A percentile compares a stretch with the other conserved stretches of the same genome.
Evolutionary conservation across 2,888 invertebrate species (phyloP).

Genomic region (Drosophila neutralis): DNA sequence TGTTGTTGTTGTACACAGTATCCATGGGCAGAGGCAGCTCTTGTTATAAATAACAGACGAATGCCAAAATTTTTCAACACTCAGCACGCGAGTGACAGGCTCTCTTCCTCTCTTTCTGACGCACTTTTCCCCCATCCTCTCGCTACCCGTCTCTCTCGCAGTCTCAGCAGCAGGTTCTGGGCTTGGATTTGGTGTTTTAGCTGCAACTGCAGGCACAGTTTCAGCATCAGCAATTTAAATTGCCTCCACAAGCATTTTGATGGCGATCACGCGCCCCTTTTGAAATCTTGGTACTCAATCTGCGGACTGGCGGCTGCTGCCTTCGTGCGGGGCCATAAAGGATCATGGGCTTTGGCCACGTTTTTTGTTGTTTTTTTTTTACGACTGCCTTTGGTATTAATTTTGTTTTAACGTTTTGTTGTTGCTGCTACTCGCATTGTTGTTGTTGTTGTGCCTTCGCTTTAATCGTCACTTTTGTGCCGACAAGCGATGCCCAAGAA

Average conservation of each 20-base stretch:
- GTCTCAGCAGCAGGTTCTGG: conserved; percentile 43
- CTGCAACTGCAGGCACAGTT: conserved; percentile 18
- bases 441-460: conserved; percentile 41
- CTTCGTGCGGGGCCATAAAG: conserved; percentile 69
- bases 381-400: conserved; percentile 72
- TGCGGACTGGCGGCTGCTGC: conserved; percentile 39
- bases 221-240: conserved; percentile 78
- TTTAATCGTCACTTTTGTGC: conserved; percentile 79
- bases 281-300: conserved; percentile 70
- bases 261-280: conserved; percentile 81
- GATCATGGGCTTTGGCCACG: conserved; percentile 57
- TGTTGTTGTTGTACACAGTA: conserved; percentile 22
- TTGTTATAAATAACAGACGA: conserved; percentile 67
- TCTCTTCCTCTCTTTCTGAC: not conserved
- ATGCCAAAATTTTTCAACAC: conserved; percentile 75
- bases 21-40: conserved; percentile 44
- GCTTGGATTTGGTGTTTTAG: conserved; percentile 26
- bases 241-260: conserved; percentile 82
- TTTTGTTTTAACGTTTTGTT: conserved; percentile 59
- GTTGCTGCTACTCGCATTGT: conserved; percentile 9
- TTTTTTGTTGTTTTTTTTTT: conserved; percentile 44
- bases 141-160: not conserved
- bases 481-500: conserved; percentile 56
- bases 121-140: not conserved
- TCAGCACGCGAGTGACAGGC: conserved; percentile 64